These are phyloP conservation scores for Anarsia innoxiella DNA, from an alignment of 2,888 invertebrate species.

Conservation along the genomic window DNA sequence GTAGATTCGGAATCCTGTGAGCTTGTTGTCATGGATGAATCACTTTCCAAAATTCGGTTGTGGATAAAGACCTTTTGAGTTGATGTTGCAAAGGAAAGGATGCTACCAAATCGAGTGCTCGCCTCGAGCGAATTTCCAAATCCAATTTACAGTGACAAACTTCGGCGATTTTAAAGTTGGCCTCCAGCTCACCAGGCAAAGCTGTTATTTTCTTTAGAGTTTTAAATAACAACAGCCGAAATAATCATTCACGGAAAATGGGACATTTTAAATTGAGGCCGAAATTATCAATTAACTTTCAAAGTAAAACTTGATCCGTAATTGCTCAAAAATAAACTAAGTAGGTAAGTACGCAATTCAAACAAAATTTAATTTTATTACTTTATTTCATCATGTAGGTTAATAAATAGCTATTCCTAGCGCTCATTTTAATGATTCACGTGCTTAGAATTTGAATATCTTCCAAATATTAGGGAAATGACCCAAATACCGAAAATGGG, in stretches of 20 bases:
- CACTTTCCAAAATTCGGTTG: slow-evolving; percentile 5
- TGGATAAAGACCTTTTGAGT: slow-evolving; percentile 10
- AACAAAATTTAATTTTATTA: too few species aligned
- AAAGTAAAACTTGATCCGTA: too few species aligned
- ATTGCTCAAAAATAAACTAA: too few species aligned
- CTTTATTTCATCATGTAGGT: too few species aligned
- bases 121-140: slow-evolving; percentile 7
- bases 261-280: too few species aligned
- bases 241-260: too few species aligned
- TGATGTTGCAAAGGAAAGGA: slow-evolving; percentile 6
- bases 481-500: slow-evolving; percentile 47
- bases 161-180: slow-evolving; percentile 3
- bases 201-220: not conserved
- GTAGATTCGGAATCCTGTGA: slow-evolving; percentile 4
- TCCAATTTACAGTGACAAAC: slow-evolving; percentile 7
- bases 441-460: slow-evolving; percentile 15
- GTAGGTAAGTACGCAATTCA: too few species aligned
- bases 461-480: slow-evolving; percentile 34
- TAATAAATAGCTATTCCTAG: too few species aligned
- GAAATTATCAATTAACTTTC: too few species aligned
- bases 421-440: too few species aligned
- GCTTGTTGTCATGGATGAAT: slow-evolving; percentile 10
- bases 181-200: slow-evolving; percentile 2
- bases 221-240: slow-evolving; percentile 2
- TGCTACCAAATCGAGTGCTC: not conserved